Percentiles rank a stretch among this genome's conserved stretches.
phyloP scores from a whole-genome alignment of 2,113 vertebrate species.

The Lonchura striata region DNA sequence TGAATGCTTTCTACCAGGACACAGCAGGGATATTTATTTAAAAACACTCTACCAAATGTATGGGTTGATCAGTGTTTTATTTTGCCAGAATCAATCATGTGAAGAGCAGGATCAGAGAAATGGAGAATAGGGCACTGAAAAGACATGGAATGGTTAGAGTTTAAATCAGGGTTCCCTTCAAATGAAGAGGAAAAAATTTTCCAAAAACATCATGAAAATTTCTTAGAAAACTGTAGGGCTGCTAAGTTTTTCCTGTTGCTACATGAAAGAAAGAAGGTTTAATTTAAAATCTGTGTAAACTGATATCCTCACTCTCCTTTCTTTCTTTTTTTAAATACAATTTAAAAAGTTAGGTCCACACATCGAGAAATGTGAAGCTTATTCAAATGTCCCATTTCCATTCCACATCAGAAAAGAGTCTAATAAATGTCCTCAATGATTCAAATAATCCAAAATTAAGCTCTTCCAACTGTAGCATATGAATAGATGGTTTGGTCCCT shows the following conservation, averaged over 20 bases:
- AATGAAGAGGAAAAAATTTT: slow-evolving; percentile 51
- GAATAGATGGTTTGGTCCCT: not conserved
- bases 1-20: not conserved
- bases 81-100: not conserved
- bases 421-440: not conserved
- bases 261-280: slow-evolving; percentile 45
- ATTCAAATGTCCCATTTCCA: not conserved
- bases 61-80: not conserved
- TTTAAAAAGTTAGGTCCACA: slow-evolving; percentile 6
- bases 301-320: slow-evolving; percentile 16
- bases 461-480: not conserved
- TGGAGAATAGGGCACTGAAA: slow-evolving; percentile 27
- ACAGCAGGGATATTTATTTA: slow-evolving; percentile 4
- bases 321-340: not conserved
- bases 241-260: slow-evolving; percentile 54
- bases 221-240: slow-evolving; percentile 59
- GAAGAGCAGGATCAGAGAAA: slow-evolving; percentile 18
- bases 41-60: not conserved
- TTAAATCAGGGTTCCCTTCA: slow-evolving; percentile 36
- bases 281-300: slow-evolving; percentile 59
- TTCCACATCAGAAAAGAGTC: not conserved
- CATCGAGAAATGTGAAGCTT: not conserved
- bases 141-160: slow-evolving; percentile 41
- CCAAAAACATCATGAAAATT: slow-evolving; percentile 43
- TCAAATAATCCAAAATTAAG: not conserved